phyloP scores from a whole-genome alignment of 2,797 vertebrate species.

The Spheniscus humboldti region DNA sequence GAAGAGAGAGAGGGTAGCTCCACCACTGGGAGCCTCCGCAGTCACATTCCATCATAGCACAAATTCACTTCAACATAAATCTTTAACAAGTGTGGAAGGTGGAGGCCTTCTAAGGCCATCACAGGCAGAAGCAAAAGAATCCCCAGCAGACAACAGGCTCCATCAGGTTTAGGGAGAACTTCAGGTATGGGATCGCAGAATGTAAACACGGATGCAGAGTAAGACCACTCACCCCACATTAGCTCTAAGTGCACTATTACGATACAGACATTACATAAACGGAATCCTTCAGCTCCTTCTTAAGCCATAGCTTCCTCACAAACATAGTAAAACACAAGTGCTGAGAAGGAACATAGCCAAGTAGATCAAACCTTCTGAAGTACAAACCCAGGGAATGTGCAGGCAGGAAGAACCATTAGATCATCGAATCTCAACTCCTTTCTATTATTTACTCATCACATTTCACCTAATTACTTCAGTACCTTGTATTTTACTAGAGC shows the following conservation, averaged over 20 bases:
- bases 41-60: background rate
- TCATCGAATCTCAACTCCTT: rapidly evolving
- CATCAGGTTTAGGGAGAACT: background rate
- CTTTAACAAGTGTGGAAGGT: background rate
- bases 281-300: background rate
- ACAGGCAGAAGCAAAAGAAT: background rate
- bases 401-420: background rate
- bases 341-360: background rate
- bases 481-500: background rate
- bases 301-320: background rate
- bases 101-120: background rate
- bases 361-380: background rate
- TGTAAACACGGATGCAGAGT: rapidly evolving
- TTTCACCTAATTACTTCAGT: background rate
- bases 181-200: background rate
- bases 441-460: background rate
- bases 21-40: background rate
- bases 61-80: conserved; percentile 1
- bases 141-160: background rate
- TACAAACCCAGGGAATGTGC: rapidly evolving
- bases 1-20: background rate
- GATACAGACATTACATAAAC: background rate
- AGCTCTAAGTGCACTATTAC: background rate
- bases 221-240: background rate
- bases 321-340: background rate